phyloP scores from a whole-genome alignment of 1,140 invertebrate genomes.

The Homalodisca vitripennis region DNA sequence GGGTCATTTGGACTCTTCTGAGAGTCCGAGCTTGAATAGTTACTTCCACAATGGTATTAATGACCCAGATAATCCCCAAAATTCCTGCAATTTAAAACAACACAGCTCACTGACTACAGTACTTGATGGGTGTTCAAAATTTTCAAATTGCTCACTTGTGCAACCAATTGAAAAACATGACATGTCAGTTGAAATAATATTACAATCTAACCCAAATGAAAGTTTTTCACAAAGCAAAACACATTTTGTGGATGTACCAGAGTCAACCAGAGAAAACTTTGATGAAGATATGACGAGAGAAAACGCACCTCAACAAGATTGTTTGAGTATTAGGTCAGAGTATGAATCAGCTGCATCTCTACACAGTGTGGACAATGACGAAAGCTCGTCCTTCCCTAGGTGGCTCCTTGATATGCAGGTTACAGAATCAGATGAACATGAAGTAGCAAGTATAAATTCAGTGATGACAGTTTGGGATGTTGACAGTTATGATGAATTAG shows the following conservation, averaged over 20 bases:
- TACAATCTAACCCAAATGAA: neutral
- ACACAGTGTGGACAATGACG: neutral
- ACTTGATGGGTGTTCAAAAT: constrained; percentile 12
- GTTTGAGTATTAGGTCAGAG: neutral
- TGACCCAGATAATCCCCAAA: neutral
- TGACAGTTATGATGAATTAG: neutral
- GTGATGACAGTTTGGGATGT: neutral
- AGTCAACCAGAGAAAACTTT: neutral
- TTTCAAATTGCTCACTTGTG: neutral
- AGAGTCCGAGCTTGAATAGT: neutral
- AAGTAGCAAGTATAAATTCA: neutral
- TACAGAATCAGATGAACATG: neutral
- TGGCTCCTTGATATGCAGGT: neutral
- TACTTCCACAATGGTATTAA: neutral
- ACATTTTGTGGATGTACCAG: neutral
- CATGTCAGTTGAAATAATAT: neutral
- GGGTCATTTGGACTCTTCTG: too few species aligned
- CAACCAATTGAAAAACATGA: neutral
- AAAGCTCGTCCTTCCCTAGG: neutral
- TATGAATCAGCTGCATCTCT: constrained; percentile 7
- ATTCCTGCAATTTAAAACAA: neutral
- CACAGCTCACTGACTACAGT: neutral
- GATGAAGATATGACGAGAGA: neutral
- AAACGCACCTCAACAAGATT: neutral
- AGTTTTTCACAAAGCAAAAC: neutral